Evolutionary conservation across 2,888 invertebrate species (phyloP).

Genomic region (Bellardia pandia): DNA sequence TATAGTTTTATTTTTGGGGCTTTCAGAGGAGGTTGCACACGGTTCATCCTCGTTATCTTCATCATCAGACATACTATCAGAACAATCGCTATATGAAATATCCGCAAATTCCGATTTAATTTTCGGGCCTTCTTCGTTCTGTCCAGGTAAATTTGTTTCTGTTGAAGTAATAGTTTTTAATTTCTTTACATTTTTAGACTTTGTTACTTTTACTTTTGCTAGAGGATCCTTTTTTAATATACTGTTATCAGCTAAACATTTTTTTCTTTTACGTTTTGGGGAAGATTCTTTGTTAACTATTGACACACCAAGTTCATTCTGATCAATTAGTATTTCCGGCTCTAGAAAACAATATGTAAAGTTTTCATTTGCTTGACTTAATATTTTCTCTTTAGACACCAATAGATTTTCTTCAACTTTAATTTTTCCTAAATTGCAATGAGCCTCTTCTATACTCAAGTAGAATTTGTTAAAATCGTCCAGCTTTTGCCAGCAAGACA

Average conservation of each 20-base stretch:
- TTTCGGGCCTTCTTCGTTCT: conserved; percentile 8
- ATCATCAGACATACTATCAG: conserved; percentile 58
- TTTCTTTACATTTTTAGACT: conserved; percentile 1
- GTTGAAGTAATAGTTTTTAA: background rate
- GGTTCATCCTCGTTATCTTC: conserved; percentile 76
- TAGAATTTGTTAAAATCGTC: conserved; percentile 78
- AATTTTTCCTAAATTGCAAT: conserved; percentile 73
- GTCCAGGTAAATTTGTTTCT: conserved; percentile 29
- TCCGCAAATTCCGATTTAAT: conserved; percentile 69
- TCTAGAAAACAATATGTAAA: conserved; percentile 11
- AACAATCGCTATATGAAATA: conserved; percentile 8
- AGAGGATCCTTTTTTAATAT: conserved; percentile 42
- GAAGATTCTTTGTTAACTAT: background rate
- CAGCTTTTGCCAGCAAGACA: conserved; percentile 77
- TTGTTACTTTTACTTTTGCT: conserved; percentile 17
- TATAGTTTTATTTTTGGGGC: conserved; percentile 76
- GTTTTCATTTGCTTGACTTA: conserved; percentile 1
- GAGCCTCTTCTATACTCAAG: conserved; percentile 76
- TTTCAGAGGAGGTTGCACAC: conserved; percentile 75
- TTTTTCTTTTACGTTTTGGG: background rate
- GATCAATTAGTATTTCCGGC: conserved; percentile 46
- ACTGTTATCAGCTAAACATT: background rate
- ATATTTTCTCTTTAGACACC: background rate
- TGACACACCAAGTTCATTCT: background rate
- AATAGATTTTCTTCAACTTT: conserved; percentile 66